Conservation (phyloP, 2,888 invertebrate species). For the Archips crataeganus region DNA sequence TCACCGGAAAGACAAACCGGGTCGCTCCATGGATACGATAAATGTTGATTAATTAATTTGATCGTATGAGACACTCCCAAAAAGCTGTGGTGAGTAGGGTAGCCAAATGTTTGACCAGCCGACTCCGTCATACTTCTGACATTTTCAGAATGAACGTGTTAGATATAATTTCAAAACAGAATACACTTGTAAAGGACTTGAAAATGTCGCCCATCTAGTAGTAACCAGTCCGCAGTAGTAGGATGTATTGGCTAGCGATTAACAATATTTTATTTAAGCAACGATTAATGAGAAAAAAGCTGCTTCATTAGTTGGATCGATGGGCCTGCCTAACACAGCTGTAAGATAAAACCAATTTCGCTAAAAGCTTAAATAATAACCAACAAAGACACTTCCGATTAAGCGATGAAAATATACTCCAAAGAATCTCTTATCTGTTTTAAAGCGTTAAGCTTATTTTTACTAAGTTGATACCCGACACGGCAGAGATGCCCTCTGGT, state of each 20-base stretch:
- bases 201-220: too few species aligned
- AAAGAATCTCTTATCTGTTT: background rate
- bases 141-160: too few species aligned
- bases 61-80: background rate
- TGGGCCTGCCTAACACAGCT: background rate
- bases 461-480: conserved; percentile 21
- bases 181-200: too few species aligned
- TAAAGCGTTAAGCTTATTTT: conserved; percentile 27
- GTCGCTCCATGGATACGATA: background rate
- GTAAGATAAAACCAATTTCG: conserved; percentile 1
- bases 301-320: background rate
- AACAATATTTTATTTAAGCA: background rate
- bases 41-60: background rate
- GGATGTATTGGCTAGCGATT: background rate
- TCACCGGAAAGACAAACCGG: background rate
- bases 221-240: background rate
- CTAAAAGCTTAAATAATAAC: conserved; percentile 24
- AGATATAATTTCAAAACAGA: too few species aligned
- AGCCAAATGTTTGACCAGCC: too few species aligned
- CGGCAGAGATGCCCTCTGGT: conserved; percentile 40
- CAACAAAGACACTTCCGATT: conserved; percentile 15
- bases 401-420: conserved; percentile 5
- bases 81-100: background rate
- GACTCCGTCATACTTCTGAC: too few species aligned
- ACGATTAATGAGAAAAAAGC: background rate